Evolutionary conservation across 2,113 vertebrate species (phyloP).

Genomic region (Cololabis saira): DNA sequence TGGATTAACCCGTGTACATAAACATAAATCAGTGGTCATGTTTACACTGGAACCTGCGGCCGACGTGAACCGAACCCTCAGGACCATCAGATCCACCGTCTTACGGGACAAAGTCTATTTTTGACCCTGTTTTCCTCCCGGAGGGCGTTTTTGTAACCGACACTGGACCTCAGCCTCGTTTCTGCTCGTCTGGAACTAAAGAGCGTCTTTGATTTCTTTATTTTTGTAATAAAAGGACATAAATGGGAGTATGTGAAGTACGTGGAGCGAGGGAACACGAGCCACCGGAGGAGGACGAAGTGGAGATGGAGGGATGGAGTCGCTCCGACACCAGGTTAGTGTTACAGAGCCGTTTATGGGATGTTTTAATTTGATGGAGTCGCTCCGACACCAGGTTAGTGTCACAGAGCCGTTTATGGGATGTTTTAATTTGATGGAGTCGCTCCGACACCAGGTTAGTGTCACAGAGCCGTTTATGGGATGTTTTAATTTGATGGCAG

Average conservation of each 20-base stretch:
- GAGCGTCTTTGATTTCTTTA: slow-evolving; percentile 7
- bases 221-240: slow-evolving; percentile 18
- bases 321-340: slow-evolving; percentile 69
- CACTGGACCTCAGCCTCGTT: slow-evolving; percentile 48
- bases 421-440: too few species aligned
- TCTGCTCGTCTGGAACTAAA: slow-evolving; percentile 12
- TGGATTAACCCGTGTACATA: slow-evolving; percentile 57
- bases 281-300: slow-evolving; percentile 44
- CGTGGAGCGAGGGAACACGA: slow-evolving; percentile 14
- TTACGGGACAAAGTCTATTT: slow-evolving; percentile 36
- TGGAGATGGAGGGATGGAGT: slow-evolving; percentile 38
- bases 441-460: slow-evolving; percentile 67
- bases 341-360: neutral
- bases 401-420: neutral
- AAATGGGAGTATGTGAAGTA: slow-evolving; percentile 7
- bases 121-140: slow-evolving; percentile 49
- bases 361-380: neutral
- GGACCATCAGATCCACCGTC: slow-evolving; percentile 1
- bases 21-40: slow-evolving; percentile 47
- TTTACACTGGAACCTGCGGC: slow-evolving; percentile 54
- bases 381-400: slow-evolving; percentile 70
- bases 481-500: too few species aligned
- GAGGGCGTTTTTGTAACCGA: neutral
- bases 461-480: neutral
- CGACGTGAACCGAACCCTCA: slow-evolving; percentile 44